phyloP scores from a whole-genome alignment of 2,888 invertebrate species.

The Philhelius pedissequus region DNA sequence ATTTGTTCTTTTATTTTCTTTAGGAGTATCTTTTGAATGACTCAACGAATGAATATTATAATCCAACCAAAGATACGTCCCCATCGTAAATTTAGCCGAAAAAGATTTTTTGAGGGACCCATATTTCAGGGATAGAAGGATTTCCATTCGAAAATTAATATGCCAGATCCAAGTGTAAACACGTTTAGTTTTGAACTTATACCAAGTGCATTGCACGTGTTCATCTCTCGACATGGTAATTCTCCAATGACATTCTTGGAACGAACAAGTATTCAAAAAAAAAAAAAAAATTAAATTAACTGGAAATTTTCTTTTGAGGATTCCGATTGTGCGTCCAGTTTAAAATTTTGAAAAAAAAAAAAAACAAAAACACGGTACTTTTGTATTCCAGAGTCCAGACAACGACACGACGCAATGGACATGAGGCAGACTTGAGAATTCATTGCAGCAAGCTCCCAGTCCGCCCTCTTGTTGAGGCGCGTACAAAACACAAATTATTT shows the following conservation, averaged over 20 bases:
- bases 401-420: conserved; percentile 15
- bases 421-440: background rate
- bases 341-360: conserved; percentile 17
- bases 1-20: conserved; percentile 27
- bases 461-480: background rate
- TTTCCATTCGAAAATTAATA: conserved; percentile 41
- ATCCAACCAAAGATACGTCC: conserved; percentile 17
- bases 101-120: background rate
- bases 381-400: too few relatives aligned
- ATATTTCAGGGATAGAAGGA: conserved; percentile 30
- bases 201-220: conserved; percentile 65
- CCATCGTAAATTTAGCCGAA: conserved; percentile 31
- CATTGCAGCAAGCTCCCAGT: conserved; percentile 1
- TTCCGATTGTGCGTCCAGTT: conserved; percentile 57
- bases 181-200: conserved; percentile 32
- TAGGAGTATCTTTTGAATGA: conserved; percentile 10
- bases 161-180: conserved; percentile 45
- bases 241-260: conserved; percentile 67
- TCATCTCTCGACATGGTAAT: conserved; percentile 65
- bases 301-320: conserved; percentile 63
- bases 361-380: background rate
- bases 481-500: conserved; percentile 18
- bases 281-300: conserved; percentile 1
- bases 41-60: conserved; percentile 13
- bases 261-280: conserved; percentile 2